These are phyloP conservation scores for Aplysia californica DNA, from an alignment of 1,140 invertebrate genomes.

Conservation along the genomic window DNA sequence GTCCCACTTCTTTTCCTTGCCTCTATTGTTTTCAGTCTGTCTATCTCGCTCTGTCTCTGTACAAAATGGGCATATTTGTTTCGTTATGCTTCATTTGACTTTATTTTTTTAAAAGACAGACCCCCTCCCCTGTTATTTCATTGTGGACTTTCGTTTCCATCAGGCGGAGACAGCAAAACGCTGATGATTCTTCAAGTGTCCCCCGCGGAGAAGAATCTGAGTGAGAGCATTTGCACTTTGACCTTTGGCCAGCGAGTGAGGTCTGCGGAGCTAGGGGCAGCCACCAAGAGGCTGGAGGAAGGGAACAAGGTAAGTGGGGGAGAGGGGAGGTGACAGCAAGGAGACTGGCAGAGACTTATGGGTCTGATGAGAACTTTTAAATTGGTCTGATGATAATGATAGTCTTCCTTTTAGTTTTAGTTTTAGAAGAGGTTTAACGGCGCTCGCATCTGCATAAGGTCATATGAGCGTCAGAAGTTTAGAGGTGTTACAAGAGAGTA, in stretches of 20 bases:
- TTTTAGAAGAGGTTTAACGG: too few species aligned
- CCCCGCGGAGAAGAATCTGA: conserved; percentile 55
- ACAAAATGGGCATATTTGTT: too few species aligned
- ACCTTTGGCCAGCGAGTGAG: conserved; percentile 60
- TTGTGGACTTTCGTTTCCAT: not conserved
- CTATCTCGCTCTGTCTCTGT: not conserved
- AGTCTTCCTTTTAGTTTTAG: not conserved
- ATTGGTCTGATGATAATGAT: not conserved
- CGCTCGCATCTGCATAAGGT: too few species aligned
- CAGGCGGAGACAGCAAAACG: conserved; percentile 65
- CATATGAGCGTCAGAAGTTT: too few species aligned
- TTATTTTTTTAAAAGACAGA: not conserved
- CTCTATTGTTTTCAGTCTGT: not conserved
- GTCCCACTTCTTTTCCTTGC: not conserved
- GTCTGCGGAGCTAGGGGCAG: conserved; percentile 56
- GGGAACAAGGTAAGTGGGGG: conserved; percentile 38
- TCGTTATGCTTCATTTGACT: not conserved
- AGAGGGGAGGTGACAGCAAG: not conserved
- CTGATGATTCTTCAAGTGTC: conserved; percentile 63
- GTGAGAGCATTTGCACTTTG: conserved; percentile 57
- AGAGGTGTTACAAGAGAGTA: too few species aligned
- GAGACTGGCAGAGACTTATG: not conserved
- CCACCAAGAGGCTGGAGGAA: conserved; percentile 42
- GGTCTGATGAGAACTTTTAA: not conserved
- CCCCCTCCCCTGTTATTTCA: not conserved